These are phyloP conservation scores for Lepas anatifera DNA, from an alignment of 2,888 invertebrate species.

Conservation along the genomic window DNA sequence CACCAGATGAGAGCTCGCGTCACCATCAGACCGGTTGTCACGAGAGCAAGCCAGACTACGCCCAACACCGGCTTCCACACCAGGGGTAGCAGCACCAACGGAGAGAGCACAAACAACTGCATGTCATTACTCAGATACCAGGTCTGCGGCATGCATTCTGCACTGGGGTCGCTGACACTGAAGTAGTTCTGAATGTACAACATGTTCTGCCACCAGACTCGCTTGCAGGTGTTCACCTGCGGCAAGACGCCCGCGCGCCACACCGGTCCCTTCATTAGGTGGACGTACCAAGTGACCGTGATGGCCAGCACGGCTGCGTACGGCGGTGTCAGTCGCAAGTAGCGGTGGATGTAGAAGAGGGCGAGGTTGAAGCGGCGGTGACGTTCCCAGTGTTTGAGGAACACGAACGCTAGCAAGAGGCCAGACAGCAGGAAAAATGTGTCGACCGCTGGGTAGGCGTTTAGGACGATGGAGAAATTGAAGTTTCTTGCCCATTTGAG, in stretches of 20 bases:
- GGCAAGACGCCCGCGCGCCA: not conserved
- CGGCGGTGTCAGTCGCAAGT: constrained; percentile 6
- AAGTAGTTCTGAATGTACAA: not conserved
- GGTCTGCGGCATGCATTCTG: not conserved
- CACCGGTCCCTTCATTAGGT: not conserved
- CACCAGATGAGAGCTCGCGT: not conserved
- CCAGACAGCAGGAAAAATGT: constrained; percentile 22
- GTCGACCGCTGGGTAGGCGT: constrained; percentile 20
- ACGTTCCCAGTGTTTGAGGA: not conserved
- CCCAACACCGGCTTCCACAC: constrained; percentile 6
- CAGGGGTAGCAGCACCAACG: not conserved
- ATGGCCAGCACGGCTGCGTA: not conserved
- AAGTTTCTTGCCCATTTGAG: not conserved
- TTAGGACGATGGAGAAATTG: constrained; percentile 8
- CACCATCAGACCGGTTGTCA: not conserved
- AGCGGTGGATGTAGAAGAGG: not conserved
- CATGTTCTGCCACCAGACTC: not conserved
- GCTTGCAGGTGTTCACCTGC: not conserved
- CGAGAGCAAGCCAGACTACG: not conserved
- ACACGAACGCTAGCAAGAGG: constrained; percentile 17
- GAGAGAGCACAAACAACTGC: constrained; percentile 17
- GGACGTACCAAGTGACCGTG: not conserved
- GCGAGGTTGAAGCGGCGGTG: not conserved
- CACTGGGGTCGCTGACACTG: not conserved
- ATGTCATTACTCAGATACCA: constrained; percentile 18